phyloP scores from a whole-genome alignment of 2,113 vertebrate genomes.

The Etia nguti region DNA sequence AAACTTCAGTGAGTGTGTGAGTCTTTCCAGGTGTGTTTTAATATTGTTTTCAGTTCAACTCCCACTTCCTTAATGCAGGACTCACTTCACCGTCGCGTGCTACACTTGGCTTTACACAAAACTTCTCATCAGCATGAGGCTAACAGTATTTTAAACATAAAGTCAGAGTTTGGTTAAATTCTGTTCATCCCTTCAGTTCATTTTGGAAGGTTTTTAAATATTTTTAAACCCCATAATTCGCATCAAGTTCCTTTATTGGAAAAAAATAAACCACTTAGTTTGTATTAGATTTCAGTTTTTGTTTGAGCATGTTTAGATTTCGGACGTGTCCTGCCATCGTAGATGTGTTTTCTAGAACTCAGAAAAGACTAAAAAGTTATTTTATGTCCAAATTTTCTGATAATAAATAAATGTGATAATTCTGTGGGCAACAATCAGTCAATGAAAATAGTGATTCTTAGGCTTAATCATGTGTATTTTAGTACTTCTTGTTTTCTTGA shows the following conservation, averaged over 20 bases:
- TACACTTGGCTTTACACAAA: neutral
- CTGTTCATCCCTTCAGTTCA: neutral
- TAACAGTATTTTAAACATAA: neutral
- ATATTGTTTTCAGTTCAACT: neutral
- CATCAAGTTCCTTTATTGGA: neutral
- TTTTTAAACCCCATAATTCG: fast-evolving
- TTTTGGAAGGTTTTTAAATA: neutral
- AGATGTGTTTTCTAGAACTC: neutral
- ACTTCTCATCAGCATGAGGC: neutral
- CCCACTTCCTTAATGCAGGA: neutral
- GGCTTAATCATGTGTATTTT: neutral
- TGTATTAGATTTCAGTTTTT: neutral
- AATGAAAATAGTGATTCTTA: neutral
- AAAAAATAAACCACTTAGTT: neutral
- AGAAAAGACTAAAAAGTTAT: neutral
- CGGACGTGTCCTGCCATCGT: neutral
- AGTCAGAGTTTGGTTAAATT: neutral
- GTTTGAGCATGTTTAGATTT: neutral
- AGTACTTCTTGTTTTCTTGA: neutral
- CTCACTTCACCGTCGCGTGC: neutral
- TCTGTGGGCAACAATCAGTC: neutral
- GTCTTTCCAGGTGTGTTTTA: neutral
- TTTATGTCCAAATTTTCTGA: neutral
- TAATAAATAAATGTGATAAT: neutral
- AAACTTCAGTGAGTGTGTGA: neutral